phyloP scores from a whole-genome alignment of 2,797 vertebrate species.

The Chaetophractus vellerosus region DNA sequence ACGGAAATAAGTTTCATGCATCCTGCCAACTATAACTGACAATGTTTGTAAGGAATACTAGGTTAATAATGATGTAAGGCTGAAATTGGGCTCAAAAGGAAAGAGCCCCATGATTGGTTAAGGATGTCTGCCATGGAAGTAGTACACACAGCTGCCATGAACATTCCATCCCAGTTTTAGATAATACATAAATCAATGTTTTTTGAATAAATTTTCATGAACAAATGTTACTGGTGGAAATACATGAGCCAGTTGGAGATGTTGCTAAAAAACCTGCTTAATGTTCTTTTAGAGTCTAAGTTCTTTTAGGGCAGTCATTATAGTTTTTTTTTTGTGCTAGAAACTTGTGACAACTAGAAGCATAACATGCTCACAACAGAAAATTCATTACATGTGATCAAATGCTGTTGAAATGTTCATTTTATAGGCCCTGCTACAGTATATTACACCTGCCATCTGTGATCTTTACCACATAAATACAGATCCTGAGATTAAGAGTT shows the following conservation, averaged over 20 bases:
- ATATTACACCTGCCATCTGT: constrained; percentile 58
- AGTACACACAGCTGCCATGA: not conserved
- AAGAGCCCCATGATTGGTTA: constrained; percentile 15
- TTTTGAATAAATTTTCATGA: constrained; percentile 24
- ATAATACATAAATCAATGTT: not conserved
- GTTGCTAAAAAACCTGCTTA: constrained; percentile 61
- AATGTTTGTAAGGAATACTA: not conserved
- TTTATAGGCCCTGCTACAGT: constrained; percentile 57
- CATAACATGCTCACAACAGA: constrained; percentile 47
- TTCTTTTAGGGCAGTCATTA: constrained; percentile 18
- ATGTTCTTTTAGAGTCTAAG: constrained; percentile 56
- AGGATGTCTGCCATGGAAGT: not conserved
- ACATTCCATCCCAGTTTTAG: constrained; percentile 43
- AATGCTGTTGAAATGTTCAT: constrained; percentile 68
- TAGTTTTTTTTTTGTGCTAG: constrained; percentile 24
- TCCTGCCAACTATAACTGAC: constrained; percentile 30
- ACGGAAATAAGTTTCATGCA: constrained; percentile 12
- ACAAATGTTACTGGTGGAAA: constrained; percentile 48
- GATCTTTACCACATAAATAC: constrained; percentile 60
- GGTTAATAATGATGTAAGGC: not conserved
- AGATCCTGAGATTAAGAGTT: constrained; percentile 58
- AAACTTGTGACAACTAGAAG: constrained; percentile 29
- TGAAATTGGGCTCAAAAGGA: not conserved
- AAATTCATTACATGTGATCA: constrained; percentile 67
- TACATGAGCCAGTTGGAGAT: not conserved